Conservation (phyloP, 1,140 invertebrate species). For the Battus philenor region DNA sequence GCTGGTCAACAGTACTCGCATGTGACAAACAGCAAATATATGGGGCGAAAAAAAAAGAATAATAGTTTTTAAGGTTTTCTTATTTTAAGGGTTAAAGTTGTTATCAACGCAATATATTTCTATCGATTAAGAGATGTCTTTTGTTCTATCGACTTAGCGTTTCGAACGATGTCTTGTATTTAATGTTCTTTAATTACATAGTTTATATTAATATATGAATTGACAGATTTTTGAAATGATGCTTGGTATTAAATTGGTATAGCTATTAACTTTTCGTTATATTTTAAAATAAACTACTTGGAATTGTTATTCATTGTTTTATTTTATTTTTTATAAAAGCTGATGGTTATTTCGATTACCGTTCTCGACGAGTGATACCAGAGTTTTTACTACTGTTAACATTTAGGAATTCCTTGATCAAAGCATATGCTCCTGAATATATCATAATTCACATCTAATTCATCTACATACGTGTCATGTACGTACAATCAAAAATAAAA, state of each 20-base stretch:
- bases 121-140: slow-evolving; percentile 9
- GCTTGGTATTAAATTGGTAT: slow-evolving; percentile 38
- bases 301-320: too few species aligned
- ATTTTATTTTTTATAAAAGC: too few species aligned
- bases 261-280: slow-evolving; percentile 35
- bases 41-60: neutral
- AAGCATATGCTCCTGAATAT: too few species aligned
- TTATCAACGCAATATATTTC: slow-evolving; percentile 15
- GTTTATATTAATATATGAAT: slow-evolving; percentile 25
- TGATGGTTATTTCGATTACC: too few species aligned
- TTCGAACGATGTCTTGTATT: slow-evolving; percentile 8
- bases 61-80: slow-evolving; percentile 10
- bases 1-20: slow-evolving; percentile 16
- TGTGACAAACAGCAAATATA: slow-evolving; percentile 12
- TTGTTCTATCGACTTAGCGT: slow-evolving; percentile 9
- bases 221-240: slow-evolving; percentile 32
- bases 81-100: slow-evolving; percentile 5
- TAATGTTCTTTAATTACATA: slow-evolving; percentile 13
- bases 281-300: slow-evolving; percentile 28
- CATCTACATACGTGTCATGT: too few species aligned
- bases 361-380: too few species aligned
- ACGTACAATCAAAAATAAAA: too few species aligned
- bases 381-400: too few species aligned
- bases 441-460: too few species aligned
- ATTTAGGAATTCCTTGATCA: too few species aligned